Evolutionary conservation across 2,888 invertebrate genomes (phyloP).

Genomic region (Drosophila fulvimacula): DNA sequence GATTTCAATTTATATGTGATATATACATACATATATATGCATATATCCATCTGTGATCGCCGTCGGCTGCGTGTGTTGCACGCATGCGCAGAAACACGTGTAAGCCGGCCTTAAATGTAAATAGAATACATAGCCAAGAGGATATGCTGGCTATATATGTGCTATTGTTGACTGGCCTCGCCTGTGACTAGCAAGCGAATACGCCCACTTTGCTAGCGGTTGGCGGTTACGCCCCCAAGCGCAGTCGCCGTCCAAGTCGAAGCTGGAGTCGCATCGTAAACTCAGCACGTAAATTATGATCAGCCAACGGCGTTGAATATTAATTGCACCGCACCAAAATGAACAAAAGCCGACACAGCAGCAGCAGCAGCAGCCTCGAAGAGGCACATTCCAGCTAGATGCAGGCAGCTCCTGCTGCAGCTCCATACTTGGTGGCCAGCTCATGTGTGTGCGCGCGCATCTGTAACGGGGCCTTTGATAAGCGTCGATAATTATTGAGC

Average conservation of each 20-base stretch:
- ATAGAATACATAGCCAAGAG: constrained; percentile 47
- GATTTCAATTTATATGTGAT: constrained; percentile 32
- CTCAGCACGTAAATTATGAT: constrained; percentile 85
- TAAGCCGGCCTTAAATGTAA: constrained; percentile 48
- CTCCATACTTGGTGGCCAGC: constrained; percentile 58
- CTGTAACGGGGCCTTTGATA: constrained; percentile 82
- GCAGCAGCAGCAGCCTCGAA: constrained; percentile 1
- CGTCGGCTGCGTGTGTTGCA: constrained; percentile 22
- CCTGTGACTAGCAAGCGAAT: constrained; percentile 50
- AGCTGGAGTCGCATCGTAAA: constrained; percentile 75
- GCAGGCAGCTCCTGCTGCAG: constrained; percentile 35
- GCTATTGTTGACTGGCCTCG: constrained; percentile 49
- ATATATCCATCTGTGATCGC: constrained; percentile 20
- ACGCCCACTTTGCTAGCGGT: constrained; percentile 70
- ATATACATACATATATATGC: constrained; percentile 4
- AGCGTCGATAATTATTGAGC: constrained; percentile 83
- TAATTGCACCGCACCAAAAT: constrained; percentile 83
- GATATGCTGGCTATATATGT: constrained; percentile 2
- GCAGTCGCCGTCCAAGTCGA: constrained; percentile 20
- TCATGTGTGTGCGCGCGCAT: constrained; percentile 70
- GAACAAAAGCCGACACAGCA: constrained; percentile 67
- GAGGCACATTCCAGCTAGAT: constrained; percentile 66
- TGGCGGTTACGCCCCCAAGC: constrained; percentile 65
- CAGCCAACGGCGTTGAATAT: constrained; percentile 85
- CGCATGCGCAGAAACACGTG: constrained; percentile 57